Percentiles rank a stretch among this genome's conserved stretches.
Conservation (phyloP, 2,113 vertebrate genomes). For the Pelvicachromis taeniatus region DNA sequence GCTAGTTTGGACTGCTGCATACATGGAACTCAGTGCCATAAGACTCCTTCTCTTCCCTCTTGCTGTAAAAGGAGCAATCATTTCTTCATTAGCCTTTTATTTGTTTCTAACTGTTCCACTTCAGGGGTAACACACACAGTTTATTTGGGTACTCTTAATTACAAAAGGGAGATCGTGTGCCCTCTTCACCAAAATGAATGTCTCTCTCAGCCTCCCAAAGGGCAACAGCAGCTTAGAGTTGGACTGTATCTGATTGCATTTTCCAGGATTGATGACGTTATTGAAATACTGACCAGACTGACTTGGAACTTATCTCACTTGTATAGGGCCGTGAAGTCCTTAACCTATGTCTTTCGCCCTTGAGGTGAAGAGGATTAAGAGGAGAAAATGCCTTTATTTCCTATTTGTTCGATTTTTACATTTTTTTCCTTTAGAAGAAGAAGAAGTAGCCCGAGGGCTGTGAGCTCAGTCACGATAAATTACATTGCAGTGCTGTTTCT, state of each 20-base stretch:
- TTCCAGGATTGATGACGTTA: constrained; percentile 73
- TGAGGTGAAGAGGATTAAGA: constrained; percentile 52
- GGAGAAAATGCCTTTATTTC: constrained; percentile 60
- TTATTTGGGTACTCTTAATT: constrained; percentile 82
- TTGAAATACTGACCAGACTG: constrained; percentile 70
- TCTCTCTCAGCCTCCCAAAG: constrained; percentile 68
- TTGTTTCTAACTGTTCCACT: constrained; percentile 74
- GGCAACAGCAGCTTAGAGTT: constrained; percentile 57
- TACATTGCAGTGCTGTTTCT: constrained; percentile 63
- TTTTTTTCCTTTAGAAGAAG: constrained; percentile 33
- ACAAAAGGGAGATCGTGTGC: constrained; percentile 72
- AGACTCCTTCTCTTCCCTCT: constrained; percentile 38
- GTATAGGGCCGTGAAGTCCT: constrained; percentile 53
- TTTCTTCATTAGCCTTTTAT: constrained; percentile 81
- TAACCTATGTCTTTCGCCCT: constrained; percentile 68
- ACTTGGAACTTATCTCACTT: constrained; percentile 58
- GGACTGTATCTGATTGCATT: constrained; percentile 72
- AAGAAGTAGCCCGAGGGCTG: constrained; percentile 57
- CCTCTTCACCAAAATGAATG: constrained; percentile 65
- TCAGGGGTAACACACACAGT: constrained; percentile 72
- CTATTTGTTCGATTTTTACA: constrained; percentile 69
- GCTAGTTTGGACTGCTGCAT: not conserved
- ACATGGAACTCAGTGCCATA: not conserved
- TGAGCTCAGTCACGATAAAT: constrained; percentile 69
- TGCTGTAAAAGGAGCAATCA: constrained; percentile 71